phyloP scores from a whole-genome alignment of 2,888 invertebrate species.

The Subacronicta megacephala region DNA sequence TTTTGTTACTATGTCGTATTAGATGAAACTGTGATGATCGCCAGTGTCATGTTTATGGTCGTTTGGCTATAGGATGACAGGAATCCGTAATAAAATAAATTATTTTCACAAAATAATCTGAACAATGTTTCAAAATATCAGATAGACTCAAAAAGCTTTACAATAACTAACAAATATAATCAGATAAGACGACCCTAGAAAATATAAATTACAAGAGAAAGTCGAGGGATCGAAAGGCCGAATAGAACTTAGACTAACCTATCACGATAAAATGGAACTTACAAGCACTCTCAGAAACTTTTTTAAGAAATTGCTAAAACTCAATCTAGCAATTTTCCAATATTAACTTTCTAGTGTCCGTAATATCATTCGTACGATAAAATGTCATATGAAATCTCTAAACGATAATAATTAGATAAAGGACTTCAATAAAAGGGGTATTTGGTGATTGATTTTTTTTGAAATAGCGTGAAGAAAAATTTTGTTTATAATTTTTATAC shows the following conservation, averaged over 20 bases:
- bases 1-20: slow-evolving; percentile 14
- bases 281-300: slow-evolving; percentile 9
- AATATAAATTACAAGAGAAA: slow-evolving; percentile 36
- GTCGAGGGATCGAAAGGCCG: slow-evolving; percentile 9
- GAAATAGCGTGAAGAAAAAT: too few species aligned
- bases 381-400: neutral
- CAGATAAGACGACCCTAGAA: slow-evolving; percentile 30
- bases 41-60: slow-evolving; percentile 5
- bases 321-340: neutral
- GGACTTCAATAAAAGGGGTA: too few species aligned
- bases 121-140: neutral
- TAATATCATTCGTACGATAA: neutral
- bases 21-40: slow-evolving; percentile 10
- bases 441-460: too few species aligned
- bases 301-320: slow-evolving; percentile 17
- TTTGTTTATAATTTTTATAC: too few species aligned
- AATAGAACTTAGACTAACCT: slow-evolving; percentile 37
- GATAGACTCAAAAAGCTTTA: neutral
- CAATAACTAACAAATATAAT: slow-evolving; percentile 10
- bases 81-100: too few species aligned
- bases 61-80: too few species aligned
- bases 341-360: slow-evolving; percentile 2
- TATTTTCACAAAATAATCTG: neutral
- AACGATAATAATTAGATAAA: neutral
- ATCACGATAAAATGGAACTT: slow-evolving; percentile 36